Evolutionary conservation across 23 tunicate genomes (phyloP).

Genomic region (Phallusia fumigata): DNA sequence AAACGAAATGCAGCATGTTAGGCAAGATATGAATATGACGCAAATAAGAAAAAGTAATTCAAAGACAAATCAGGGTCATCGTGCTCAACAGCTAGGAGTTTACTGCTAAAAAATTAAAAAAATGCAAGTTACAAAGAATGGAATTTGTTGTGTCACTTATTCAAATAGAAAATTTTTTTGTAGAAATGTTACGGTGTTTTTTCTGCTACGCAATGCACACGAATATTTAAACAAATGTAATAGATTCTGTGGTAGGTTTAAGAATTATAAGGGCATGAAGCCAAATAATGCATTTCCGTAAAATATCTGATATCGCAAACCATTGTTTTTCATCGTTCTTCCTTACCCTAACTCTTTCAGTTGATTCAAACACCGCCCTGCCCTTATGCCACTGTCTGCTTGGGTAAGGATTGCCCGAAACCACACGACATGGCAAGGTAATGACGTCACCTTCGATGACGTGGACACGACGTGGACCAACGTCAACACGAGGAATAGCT

Average conservation of each 20-base stretch:
- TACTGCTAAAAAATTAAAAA: too few relatives aligned
- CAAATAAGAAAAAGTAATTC: background rate
- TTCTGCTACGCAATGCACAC: background rate
- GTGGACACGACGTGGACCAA: slow-evolving; percentile 41
- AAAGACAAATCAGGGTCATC: too few relatives aligned
- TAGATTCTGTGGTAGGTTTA: too few relatives aligned
- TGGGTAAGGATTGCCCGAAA: slow-evolving; percentile 86
- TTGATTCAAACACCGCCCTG: slow-evolving; percentile 18
- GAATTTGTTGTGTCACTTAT: too few relatives aligned
- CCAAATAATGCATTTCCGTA: too few relatives aligned
- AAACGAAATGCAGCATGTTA: background rate
- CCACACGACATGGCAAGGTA: slow-evolving; percentile 55
- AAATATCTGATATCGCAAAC: too few relatives aligned
- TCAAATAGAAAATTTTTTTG: too few relatives aligned
- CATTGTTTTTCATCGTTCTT: background rate
- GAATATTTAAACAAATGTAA: too few relatives aligned
- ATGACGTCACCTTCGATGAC: slow-evolving; percentile 64
- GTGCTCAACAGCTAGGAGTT: too few relatives aligned
- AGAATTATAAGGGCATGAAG: too few relatives aligned
- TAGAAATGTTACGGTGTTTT: too few relatives aligned
- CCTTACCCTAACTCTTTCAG: slow-evolving; percentile 46
- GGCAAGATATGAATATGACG: background rate
- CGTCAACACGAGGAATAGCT: slow-evolving; percentile 68
- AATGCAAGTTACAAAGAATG: too few relatives aligned
- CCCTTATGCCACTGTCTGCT: slow-evolving; percentile 53